phyloP scores from a whole-genome alignment of 35 echinoderm and acorn worm species.

The Amphiura filiformis region DNA sequence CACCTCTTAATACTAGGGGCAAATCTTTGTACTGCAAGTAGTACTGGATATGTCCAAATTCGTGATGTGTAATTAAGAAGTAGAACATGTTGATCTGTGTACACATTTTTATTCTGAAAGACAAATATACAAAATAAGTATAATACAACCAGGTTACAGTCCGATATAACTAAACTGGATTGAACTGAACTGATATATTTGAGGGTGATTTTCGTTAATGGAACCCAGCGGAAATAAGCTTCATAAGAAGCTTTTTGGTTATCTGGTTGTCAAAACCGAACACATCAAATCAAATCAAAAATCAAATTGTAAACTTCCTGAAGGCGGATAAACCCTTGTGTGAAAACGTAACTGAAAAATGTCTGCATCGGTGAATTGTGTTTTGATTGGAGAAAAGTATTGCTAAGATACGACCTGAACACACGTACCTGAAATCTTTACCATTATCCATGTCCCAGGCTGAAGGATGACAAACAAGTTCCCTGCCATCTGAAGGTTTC shows the following conservation, averaged over 20 bases:
- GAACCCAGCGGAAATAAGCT: neutral
- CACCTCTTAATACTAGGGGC: conserved; percentile 59
- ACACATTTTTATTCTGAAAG: conserved; percentile 88
- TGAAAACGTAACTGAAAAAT: neutral
- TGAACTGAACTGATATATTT: neutral
- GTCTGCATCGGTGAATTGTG: neutral
- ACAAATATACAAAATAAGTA: neutral
- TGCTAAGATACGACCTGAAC: too few species aligned
- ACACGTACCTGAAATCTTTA: too few species aligned
- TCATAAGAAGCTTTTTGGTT: too few species aligned
- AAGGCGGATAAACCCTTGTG: too few species aligned
- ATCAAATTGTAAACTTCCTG: too few species aligned
- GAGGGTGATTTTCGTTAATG: neutral
- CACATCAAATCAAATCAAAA: too few species aligned
- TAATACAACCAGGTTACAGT: neutral
- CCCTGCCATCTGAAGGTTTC: too few species aligned
- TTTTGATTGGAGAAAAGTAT: neutral
- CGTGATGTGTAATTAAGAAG: conserved; percentile 75
- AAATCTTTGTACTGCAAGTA: conserved; percentile 75
- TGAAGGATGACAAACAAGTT: too few species aligned
- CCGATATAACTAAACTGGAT: neutral
- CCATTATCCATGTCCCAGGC: too few species aligned
- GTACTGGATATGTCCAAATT: conserved; percentile 92
- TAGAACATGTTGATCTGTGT: conserved; percentile 76
- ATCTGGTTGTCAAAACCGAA: neutral